Base-by-base conservation (phyloP, 2,113 vertebrate genomes). In the Rutilus rutilus region DNA sequence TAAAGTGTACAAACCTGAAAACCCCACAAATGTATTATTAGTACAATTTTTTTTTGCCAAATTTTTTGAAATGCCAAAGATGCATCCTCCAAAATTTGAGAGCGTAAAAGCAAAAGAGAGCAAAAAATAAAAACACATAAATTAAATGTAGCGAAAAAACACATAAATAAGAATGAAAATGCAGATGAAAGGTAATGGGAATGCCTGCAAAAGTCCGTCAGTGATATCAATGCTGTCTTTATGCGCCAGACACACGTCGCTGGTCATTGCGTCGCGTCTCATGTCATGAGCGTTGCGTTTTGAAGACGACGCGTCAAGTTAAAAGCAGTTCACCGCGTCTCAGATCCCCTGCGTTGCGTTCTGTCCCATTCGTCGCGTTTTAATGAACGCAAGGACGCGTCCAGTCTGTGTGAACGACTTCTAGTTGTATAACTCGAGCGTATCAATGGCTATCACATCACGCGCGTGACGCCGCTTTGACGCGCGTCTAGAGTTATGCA, bases 401-500 rank as follows among this genome's bases (percentile, higher is more conserved):
- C 59, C 42, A 10, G 42, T 42, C 59, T n/a, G 59, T 25, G 64
- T 3, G 67, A 23, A 73, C 36, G 39, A 59, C 30, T 39, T 15
- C 9, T 27, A 12, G 78, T 64, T 81, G 62, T 47, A 19, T 80
- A 45, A 79, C 33, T 8, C 19, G 1, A 30, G 8, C 25, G 5
- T n/a, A n/a, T 59, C 17, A n/a, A 19, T 42, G 23, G 14, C 30
- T 21, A 12, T 33, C 8, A 33, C 27, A 23, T 65, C 14, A 6
- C 9, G 77, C 9, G 77, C 77, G 19, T 42, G 33, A 78, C 19
- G 30, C 39, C 39, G 39, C 78, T 65, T 47, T 47, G 59, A 64
- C 59, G 78, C 78, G 78, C 6, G 78, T 65, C 23, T 47, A 47
- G 17, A 27, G 39, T 81, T 65, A 64, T 21, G 54, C 78, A 62